phyloP scores from a whole-genome alignment of 2,113 vertebrate genomes.

The Phycodurus eques region DNA sequence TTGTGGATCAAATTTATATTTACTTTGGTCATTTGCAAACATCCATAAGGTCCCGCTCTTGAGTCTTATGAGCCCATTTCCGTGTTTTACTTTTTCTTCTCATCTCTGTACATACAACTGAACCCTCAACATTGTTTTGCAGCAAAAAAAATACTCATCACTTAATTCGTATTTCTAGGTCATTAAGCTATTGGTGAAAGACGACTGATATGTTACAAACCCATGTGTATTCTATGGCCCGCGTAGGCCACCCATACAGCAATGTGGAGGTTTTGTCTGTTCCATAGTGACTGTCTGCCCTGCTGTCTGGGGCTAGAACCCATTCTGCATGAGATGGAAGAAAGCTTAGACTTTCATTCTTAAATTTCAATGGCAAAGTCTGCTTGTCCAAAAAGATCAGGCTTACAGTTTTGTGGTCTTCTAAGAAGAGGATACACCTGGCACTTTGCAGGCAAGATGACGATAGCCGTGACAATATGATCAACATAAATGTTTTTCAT shows the following conservation, averaged over 20 bases:
- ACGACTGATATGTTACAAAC: conserved; percentile 61
- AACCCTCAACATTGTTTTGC: conserved; percentile 74
- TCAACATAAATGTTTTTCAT: conserved; percentile 48
- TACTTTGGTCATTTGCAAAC: conserved; percentile 8
- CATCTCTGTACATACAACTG: conserved; percentile 84
- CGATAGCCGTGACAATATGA: conserved; percentile 45
- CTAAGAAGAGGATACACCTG: conserved; percentile 63
- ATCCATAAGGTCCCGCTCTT: background rate
- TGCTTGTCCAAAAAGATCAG: conserved; percentile 66
- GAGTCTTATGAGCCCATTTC: conserved; percentile 39
- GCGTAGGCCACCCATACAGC: conserved; percentile 54
- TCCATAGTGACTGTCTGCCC: conserved; percentile 75
- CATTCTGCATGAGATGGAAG: conserved; percentile 71
- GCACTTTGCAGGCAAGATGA: conserved; percentile 75
- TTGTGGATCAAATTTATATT: background rate
- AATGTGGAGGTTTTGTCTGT: conserved; percentile 72
- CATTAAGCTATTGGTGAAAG: conserved; percentile 54
- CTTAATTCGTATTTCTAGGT: conserved; percentile 56
- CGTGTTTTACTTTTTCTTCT: conserved; percentile 60
- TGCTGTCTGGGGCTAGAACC: conserved; percentile 71
- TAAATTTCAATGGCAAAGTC: conserved; percentile 80
- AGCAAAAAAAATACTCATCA: conserved; percentile 74
- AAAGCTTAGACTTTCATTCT: conserved; percentile 73
- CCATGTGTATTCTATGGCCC: conserved; percentile 73
- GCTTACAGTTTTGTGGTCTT: conserved; percentile 82